Conservation (phyloP, 2,797 vertebrate genomes). For the Pristis pectinata region DNA sequence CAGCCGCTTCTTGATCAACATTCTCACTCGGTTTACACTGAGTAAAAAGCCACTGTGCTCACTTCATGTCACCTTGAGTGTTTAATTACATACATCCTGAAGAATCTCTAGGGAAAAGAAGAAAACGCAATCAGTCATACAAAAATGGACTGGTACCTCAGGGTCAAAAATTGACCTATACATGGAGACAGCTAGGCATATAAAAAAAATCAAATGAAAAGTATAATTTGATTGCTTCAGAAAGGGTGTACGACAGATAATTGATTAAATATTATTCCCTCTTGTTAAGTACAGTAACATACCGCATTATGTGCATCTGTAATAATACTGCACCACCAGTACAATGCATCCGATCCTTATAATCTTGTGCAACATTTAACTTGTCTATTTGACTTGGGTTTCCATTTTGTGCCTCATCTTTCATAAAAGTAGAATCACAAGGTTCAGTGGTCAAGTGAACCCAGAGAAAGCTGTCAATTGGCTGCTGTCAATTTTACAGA, state of each 20-base stretch:
- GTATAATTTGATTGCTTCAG: not conserved
- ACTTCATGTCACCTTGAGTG: not conserved
- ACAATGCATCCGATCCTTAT: not conserved
- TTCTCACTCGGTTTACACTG: not conserved
- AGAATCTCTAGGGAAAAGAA: not conserved
- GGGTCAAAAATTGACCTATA: not conserved
- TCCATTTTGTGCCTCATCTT: not conserved
- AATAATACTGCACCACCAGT: not conserved
- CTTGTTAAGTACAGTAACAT: not conserved
- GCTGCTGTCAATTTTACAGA: no score
- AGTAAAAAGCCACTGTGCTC: not conserved
- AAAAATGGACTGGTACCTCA: not conserved
- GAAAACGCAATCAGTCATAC: not conserved
- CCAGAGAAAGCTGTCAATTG: no score
- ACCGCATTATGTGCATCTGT: not conserved
- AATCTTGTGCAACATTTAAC: not conserved
- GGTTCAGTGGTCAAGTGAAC: no score
- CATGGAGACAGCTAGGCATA: not conserved
- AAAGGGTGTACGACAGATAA: not conserved
- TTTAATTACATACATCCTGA: not conserved
- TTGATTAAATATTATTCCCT: not conserved
- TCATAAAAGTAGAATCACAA: not conserved
- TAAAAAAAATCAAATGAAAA: not conserved
- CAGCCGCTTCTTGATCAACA: not conserved
- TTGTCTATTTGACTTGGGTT: not conserved